These are phyloP conservation scores for Villa cingulata DNA, from an alignment of 2,888 invertebrate species.

Conservation along the genomic window DNA sequence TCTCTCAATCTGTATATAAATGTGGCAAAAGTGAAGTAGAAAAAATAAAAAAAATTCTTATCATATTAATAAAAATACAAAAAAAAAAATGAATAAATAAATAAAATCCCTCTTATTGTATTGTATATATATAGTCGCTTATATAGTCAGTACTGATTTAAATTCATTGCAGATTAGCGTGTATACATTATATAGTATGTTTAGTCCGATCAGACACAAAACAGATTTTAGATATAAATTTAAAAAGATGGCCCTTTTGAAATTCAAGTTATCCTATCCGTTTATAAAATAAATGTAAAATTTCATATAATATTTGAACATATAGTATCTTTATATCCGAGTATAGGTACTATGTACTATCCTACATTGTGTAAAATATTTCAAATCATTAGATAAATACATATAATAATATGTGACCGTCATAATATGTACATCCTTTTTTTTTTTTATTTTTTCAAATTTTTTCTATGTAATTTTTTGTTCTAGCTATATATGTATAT, in stretches of 20 bases:
- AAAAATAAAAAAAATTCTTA: too few species aligned
- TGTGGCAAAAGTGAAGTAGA: not conserved
- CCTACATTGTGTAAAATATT: not conserved
- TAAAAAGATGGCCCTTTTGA: not conserved
- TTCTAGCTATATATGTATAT: not conserved
- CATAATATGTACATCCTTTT: not conserved
- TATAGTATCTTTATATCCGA: too few species aligned
- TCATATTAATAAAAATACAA: not conserved
- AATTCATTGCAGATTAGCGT: slow-evolving; percentile 15
- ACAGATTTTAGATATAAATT: slow-evolving; percentile 5
- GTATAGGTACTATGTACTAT: not conserved
- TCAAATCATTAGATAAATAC: not conserved
- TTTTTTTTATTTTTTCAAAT: not conserved
- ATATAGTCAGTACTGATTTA: slow-evolving; percentile 7
- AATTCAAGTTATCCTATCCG: not conserved
- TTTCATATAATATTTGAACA: too few species aligned
- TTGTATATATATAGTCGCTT: not conserved
- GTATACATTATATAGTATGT: too few species aligned
- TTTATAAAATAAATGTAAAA: too few species aligned
- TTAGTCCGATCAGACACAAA: slow-evolving; percentile 15
- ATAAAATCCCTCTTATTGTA: slow-evolving; percentile 1
- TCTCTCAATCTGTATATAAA: not conserved
- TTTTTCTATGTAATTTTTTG: not conserved
- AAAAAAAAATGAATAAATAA: not conserved
- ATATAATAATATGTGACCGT: not conserved